These are phyloP conservation scores for Engystomops pustulosus DNA, from an alignment of 2,113 vertebrate genomes.

Conservation along the genomic window DNA sequence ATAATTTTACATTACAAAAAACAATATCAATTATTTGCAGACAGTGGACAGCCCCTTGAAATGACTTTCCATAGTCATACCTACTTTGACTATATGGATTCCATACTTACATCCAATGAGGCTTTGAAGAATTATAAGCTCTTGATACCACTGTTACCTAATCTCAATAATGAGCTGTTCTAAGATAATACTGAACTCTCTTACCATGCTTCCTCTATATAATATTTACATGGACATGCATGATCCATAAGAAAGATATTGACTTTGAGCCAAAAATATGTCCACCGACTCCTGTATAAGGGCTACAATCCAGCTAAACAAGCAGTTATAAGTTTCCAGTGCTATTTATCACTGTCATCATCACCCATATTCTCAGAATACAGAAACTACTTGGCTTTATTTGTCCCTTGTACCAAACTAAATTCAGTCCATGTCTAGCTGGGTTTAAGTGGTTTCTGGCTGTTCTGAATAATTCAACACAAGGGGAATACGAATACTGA, in stretches of 20 bases:
- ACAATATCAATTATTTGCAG: too few species aligned
- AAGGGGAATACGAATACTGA: not conserved
- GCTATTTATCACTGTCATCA: not conserved
- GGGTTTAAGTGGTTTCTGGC: slow-evolving; percentile 16
- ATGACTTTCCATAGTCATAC: not conserved
- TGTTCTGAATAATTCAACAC: slow-evolving; percentile 9
- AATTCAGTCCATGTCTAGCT: not conserved
- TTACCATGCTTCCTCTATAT: too few species aligned
- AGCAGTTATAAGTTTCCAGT: not conserved
- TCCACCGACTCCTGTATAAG: not conserved
- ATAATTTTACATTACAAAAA: too few species aligned
- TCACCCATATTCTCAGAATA: not conserved
- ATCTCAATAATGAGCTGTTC: not conserved
- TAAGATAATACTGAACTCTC: too few species aligned
- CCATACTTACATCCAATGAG: not conserved
- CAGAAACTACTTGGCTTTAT: slow-evolving; percentile 16
- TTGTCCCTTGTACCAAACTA: slow-evolving; percentile 6
- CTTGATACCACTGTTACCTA: not conserved
- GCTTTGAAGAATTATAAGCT: too few species aligned
- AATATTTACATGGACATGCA: not conserved
- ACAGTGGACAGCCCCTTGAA: too few species aligned
- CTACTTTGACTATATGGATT: not conserved
- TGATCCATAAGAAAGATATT: not conserved
- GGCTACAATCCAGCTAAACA: not conserved
- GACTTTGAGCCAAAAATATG: not conserved